These are phyloP conservation scores for Varanus komodoensis DNA, from an alignment of 2,113 vertebrate genomes.

Conservation along the genomic window DNA sequence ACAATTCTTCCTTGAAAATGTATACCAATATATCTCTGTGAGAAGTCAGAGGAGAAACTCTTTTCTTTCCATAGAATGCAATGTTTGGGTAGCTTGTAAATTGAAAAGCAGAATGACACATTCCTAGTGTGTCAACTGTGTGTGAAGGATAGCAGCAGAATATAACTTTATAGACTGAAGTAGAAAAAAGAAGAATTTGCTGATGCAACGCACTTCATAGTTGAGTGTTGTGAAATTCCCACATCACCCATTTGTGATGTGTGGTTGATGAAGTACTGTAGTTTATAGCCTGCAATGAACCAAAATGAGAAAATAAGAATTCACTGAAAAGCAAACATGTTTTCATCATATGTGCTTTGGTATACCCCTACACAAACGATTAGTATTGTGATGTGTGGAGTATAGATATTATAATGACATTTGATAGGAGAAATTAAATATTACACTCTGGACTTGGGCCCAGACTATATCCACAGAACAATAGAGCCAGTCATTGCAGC, in stretches of 20 bases:
- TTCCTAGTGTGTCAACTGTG: slow-evolving; percentile 1
- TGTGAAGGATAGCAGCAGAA: background rate
- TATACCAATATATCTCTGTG: background rate
- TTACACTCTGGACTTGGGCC: background rate
- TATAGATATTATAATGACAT: background rate
- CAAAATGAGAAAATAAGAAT: background rate
- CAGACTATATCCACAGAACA: background rate
- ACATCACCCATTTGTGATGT: background rate
- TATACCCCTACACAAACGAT: background rate
- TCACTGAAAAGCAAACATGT: background rate
- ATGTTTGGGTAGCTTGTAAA: background rate
- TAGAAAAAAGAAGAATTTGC: background rate
- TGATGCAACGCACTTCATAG: background rate
- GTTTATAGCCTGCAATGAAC: background rate
- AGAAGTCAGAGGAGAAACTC: background rate
- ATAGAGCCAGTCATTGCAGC: background rate
- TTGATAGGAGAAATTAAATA: background rate
- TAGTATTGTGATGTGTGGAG: background rate
- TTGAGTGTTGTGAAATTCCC: background rate
- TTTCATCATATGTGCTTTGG: background rate
- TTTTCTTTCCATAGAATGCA: background rate
- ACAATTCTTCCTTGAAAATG: background rate
- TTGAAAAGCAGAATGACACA: background rate
- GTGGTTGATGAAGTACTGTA: background rate
- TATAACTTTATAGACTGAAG: background rate